phyloP scores from a whole-genome alignment of 2,113 vertebrate species.

The Dicaeum eximium region DNA sequence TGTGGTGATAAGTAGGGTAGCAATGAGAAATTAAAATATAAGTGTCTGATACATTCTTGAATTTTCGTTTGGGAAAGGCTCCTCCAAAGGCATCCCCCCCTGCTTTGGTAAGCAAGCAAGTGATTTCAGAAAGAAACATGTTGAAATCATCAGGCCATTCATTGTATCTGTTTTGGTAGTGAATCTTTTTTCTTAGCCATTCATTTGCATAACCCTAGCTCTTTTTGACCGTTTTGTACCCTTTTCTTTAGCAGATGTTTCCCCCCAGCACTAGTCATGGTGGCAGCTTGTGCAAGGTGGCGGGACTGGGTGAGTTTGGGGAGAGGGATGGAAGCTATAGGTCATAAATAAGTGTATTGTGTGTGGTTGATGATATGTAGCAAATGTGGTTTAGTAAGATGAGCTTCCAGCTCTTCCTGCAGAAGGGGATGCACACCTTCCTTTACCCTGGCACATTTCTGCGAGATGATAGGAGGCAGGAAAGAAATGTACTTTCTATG shows the following conservation, averaged over 20 bases:
- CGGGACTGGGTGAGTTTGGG: not conserved
- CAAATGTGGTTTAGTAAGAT: not conserved
- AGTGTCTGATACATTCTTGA: not conserved
- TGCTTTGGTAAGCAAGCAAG: not conserved
- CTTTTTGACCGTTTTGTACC: not conserved
- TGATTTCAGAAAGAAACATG: not conserved
- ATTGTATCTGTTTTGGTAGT: not conserved
- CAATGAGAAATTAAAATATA: not conserved
- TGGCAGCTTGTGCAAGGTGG: not conserved
- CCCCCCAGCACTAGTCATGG: not conserved
- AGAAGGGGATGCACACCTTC: not conserved
- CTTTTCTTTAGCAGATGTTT: not conserved
- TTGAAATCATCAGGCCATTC: not conserved
- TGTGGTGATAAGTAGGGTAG: not conserved
- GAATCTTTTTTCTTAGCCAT: not conserved
- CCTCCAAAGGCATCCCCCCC: not conserved
- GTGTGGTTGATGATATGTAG: not conserved
- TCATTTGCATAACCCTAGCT: not conserved
- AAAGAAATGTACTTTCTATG: not conserved
- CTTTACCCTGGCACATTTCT: not conserved
- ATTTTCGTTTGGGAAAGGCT: not conserved
- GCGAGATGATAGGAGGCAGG: not conserved
- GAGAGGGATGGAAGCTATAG: not conserved
- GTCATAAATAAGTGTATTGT: not conserved
- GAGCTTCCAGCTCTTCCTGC: conserved; percentile 7